Base-by-base conservation (phyloP, 2,113 vertebrate species). In the Paramormyrops kingsleyae region DNA sequence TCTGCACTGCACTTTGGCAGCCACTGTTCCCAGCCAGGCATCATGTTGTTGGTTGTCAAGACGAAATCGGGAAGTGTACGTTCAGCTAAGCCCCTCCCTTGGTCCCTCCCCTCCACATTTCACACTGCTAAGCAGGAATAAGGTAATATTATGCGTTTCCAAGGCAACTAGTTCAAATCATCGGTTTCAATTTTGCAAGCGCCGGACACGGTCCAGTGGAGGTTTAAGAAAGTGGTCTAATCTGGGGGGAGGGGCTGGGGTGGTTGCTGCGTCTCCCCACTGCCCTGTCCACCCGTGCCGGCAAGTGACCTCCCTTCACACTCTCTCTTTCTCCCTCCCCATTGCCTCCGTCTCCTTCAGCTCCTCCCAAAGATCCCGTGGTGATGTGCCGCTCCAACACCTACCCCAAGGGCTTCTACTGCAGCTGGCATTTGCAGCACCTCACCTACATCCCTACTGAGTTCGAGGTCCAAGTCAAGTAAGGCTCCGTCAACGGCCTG, bases 381-480 rank as follows among this genome's bases (percentile, higher is more conserved):
- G 94, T 99, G 95, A 97, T 96, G 92, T 99, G 98, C 92, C 95
- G 98, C 31, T 99, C 98, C 94, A 99, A 99, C 95, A 98, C 97
- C 83, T 99, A 99, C 91, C 98, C 98, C 0, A 98, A 97, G 89
- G 97, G 98, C 89, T 99, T 99, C 97, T 99, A 99, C 96, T 99
- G 98, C 96, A 99, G 95, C 94, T 99, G 98, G 98, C 97, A 99
- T 90, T 96, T 98, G 91, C 94, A 95, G 39, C 94, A 95, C 87
- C 95, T 97, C 0, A 98, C 98, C 2, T 97, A 96, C 95, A 97
- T 99, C 93, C 97, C 97, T 91, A 99, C 98, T 0, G 93, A 91
- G 59, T 99, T 98, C 92, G 97, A 99, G 90, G 97, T 99, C 93
- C 97, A 98, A 0, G 97, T 99, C 86, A 96, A 97, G 98, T 99